Conservation (phyloP, 64 coral and sea anemone species). For the Stylophora pistillata region DNA sequence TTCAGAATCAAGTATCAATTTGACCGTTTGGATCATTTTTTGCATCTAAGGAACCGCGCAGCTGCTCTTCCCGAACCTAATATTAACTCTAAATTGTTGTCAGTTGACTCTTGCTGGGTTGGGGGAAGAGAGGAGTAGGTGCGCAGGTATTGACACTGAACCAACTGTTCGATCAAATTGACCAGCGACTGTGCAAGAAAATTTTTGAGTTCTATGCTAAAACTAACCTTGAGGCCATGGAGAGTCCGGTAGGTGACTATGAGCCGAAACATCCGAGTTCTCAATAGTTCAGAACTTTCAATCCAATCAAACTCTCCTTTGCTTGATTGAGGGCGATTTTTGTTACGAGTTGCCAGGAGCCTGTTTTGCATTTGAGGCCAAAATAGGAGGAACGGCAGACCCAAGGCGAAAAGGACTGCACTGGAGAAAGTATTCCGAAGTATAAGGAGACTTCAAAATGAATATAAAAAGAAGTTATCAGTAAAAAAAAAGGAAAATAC, state of each 20-base stretch:
- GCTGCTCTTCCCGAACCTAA: too few relatives aligned
- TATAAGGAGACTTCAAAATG: constrained; percentile 79
- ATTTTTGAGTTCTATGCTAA: neutral
- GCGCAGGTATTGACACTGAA: too few relatives aligned
- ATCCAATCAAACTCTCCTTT: constrained; percentile 58
- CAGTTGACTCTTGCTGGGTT: too few relatives aligned
- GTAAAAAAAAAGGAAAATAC: neutral
- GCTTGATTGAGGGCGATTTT: constrained; percentile 23
- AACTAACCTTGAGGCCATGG: constrained; percentile 43
- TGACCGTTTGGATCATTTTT: too few relatives aligned
- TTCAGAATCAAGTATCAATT: too few relatives aligned
- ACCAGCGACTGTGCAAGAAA: neutral
- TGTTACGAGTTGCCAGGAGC: constrained; percentile 40
- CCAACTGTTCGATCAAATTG: neutral
- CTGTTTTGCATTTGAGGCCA: constrained; percentile 81
- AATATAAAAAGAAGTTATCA: neutral
- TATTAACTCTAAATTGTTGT: too few relatives aligned
- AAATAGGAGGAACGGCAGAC: constrained; percentile 81
- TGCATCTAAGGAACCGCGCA: too few relatives aligned
- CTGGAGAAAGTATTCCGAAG: constrained; percentile 89
- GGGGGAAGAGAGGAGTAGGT: too few relatives aligned
- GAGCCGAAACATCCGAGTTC: constrained; percentile 42
- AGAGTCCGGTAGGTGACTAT: constrained; percentile 31
- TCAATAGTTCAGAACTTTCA: constrained; percentile 28
- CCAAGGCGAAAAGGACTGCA: constrained; percentile 74